Evolutionary conservation across 2,888 invertebrate species (phyloP).

Genomic region (Cacoxenus indagator): DNA sequence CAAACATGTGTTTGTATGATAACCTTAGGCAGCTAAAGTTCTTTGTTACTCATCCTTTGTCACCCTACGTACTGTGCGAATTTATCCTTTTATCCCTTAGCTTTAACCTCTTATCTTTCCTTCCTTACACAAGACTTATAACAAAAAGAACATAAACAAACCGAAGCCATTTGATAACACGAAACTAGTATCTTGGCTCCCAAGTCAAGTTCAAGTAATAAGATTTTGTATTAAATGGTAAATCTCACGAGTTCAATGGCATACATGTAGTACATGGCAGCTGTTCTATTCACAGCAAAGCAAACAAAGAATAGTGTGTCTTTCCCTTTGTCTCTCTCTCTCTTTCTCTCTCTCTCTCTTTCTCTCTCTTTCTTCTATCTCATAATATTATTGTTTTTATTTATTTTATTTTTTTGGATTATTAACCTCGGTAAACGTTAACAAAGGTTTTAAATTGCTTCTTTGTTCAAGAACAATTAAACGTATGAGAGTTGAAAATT

Average conservation of each 20-base stretch:
- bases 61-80: neutral
- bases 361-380: too few relatives aligned
- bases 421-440: neutral
- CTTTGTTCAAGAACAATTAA: neutral
- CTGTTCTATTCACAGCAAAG: conserved; percentile 6
- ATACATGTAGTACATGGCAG: conserved; percentile 9
- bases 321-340: too few relatives aligned
- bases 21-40: neutral
- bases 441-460: neutral
- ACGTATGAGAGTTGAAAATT: neutral
- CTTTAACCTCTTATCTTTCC: conserved; percentile 2
- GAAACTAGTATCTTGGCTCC: neutral
- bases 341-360: too few relatives aligned
- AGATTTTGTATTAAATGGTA: conserved; percentile 8
- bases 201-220: conserved; percentile 19
- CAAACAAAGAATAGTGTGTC: neutral
- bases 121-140: neutral
- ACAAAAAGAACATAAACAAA: neutral
- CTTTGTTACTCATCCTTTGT: neutral
- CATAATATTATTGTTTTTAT: neutral
- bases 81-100: neutral
- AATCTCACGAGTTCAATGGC: conserved; percentile 31
- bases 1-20: neutral
- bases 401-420: conserved; percentile 23
- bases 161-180: neutral